A percentile compares a stretch with the other conserved stretches of the same genome.
Evolutionary conservation across 1,140 invertebrate species (phyloP).

Genomic region (Dolichoris vasculosae): DNA sequence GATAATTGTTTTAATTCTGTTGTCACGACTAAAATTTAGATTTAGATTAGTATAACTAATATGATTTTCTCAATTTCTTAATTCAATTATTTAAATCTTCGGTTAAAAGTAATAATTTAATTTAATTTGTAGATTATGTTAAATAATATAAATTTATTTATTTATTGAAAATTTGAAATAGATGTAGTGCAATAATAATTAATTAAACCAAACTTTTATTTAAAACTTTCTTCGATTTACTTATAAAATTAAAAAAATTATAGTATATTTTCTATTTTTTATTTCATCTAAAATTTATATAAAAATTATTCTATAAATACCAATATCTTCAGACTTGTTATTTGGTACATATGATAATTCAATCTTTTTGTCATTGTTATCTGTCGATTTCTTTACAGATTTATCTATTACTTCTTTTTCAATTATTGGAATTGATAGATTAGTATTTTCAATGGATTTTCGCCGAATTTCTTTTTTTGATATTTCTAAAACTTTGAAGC

Average conservation of each 20-base stretch:
- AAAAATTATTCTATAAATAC: slow-evolving; percentile 40
- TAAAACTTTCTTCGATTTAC: too few relatives aligned
- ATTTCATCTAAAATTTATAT: background rate
- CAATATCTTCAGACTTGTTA: slow-evolving; percentile 53
- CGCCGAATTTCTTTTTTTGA: slow-evolving; percentile 27
- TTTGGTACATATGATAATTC: slow-evolving; percentile 19
- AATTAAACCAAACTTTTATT: too few relatives aligned
- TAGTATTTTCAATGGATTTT: slow-evolving; percentile 45
- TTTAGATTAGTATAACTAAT: background rate
- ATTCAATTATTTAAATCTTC: background rate
- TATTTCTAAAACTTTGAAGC: slow-evolving; percentile 49
- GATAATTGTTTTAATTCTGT: slow-evolving; percentile 55
- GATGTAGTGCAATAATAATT: too few relatives aligned
- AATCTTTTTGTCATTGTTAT: slow-evolving; percentile 41
- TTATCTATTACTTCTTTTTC: slow-evolving; percentile 65
- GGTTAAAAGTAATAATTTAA: too few relatives aligned
- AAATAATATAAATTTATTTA: too few relatives aligned
- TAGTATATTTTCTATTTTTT: slow-evolving; percentile 51
- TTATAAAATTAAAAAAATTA: background rate
- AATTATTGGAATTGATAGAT: slow-evolving; percentile 36
- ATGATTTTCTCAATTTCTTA: background rate
- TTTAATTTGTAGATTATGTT: too few relatives aligned
- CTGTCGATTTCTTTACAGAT: slow-evolving; percentile 13
- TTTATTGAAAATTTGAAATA: too few relatives aligned
- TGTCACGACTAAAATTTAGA: slow-evolving; percentile 57